Percentiles rank a stretch among this genome's conserved stretches.
phyloP scores from a whole-genome alignment of 2,797 vertebrate species.

The Rousettus madagascariensis region DNA sequence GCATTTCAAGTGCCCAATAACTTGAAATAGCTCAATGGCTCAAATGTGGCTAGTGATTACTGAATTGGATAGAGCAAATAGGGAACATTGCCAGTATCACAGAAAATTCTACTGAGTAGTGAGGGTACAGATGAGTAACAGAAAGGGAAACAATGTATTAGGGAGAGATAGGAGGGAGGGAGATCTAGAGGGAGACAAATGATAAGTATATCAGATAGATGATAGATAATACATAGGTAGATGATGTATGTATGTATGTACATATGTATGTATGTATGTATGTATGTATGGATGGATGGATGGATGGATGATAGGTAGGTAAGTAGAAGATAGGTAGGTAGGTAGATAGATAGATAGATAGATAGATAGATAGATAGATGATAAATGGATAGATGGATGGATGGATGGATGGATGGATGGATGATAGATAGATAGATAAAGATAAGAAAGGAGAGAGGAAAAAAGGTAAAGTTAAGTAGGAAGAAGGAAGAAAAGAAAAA shows the following conservation, averaged over 20 bases:
- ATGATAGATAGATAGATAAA: no score
- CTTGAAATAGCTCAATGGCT: background rate
- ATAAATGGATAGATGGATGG: background rate
- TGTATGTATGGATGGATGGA: no score
- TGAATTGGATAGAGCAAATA: background rate
- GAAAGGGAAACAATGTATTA: background rate
- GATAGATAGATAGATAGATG: background rate
- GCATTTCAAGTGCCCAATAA: background rate
- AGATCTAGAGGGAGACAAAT: background rate
- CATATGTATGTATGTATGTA: no score
- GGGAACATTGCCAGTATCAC: accelerated
- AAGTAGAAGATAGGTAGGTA: no score
- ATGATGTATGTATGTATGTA: no score
- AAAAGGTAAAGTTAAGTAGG: accelerated
- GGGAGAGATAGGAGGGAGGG: background rate
- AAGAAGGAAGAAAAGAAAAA: background rate
- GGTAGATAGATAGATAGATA: background rate
- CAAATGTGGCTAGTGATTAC: no score
- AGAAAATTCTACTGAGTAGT: background rate
- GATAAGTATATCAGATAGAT: background rate
- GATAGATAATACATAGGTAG: background rate
- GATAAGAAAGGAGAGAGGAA: background rate
- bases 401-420: background rate
- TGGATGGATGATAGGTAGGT: no score
- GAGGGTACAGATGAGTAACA: background rate